Evolutionary conservation across 2,888 invertebrate species (phyloP).

Genomic region (Pardosa pseudoannulata): DNA sequence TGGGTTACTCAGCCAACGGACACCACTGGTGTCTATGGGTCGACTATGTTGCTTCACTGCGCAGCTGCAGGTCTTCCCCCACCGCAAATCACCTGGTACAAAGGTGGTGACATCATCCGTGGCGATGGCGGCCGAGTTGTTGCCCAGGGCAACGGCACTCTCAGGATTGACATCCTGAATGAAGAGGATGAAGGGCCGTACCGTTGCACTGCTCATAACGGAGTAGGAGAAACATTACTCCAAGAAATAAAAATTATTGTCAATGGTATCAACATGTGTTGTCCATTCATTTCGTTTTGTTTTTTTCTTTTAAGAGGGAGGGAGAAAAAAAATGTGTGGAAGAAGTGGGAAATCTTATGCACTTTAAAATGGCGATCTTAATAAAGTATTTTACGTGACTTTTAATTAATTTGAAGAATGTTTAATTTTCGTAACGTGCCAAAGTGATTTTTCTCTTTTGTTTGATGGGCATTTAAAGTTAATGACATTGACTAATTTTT

Average conservation of each 20-base stretch:
- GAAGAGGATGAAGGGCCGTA: conserved; percentile 66
- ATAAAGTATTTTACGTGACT: no score
- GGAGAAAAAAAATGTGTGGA: no score
- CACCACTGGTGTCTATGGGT: conserved; percentile 37
- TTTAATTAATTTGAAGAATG: no score
- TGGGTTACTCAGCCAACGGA: conserved; percentile 48
- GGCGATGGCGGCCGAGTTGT: conserved; percentile 22
- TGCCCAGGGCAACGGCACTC: conserved; percentile 48
- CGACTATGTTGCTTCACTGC: conserved; percentile 24
- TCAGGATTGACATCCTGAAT: conserved; percentile 54
- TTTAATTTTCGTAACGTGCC: no score
- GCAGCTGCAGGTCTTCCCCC: conserved; percentile 50
- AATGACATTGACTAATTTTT: no score
- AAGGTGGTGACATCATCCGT: conserved; percentile 40
- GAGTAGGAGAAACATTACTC: conserved; percentile 47
- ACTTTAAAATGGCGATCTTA: no score
- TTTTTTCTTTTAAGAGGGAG: not conserved
- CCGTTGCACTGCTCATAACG: conserved; percentile 59
- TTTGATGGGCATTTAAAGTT: no score
- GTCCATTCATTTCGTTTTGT: not conserved
- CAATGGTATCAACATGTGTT: conserved; percentile 43
- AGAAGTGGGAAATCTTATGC: no score
- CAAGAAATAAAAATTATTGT: conserved; percentile 66
- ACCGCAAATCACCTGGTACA: conserved; percentile 58
- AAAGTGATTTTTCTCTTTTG: no score